phyloP scores from a whole-genome alignment of 1,140 invertebrate species.

The Drosophila pruinosa region DNA sequence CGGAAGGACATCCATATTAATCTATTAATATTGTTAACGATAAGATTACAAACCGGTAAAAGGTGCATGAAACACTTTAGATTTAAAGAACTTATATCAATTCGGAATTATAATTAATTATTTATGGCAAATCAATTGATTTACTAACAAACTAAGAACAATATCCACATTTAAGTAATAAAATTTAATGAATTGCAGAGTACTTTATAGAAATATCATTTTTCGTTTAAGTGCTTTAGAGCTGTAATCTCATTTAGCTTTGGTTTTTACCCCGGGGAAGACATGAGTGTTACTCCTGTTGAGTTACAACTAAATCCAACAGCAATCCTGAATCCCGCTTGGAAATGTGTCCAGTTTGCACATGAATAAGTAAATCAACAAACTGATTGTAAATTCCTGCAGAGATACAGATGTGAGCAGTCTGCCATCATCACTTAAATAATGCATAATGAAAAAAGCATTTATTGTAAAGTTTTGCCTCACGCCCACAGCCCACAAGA shows the following conservation, averaged over 20 bases:
- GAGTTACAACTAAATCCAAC: not conserved
- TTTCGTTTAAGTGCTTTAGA: not conserved
- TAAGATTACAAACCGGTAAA: conserved; percentile 7
- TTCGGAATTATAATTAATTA: not conserved
- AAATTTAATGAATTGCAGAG: not conserved
- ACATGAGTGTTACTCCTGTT: not conserved
- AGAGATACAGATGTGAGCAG: not conserved
- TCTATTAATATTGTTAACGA: conserved; percentile 12
- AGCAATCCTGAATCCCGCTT: conserved; percentile 43
- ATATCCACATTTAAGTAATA: not conserved
- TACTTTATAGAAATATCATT: not conserved
- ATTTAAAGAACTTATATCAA: not conserved
- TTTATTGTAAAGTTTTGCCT: conserved; percentile 9
- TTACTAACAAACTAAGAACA: conserved; percentile 3
- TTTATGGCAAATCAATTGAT: not conserved
- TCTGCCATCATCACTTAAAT: conserved; percentile 25
- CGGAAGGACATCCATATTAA: not conserved
- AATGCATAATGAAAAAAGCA: conserved; percentile 43
- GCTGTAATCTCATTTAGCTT: not conserved
- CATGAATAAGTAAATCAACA: conserved; percentile 42
- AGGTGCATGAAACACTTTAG: conserved; percentile 24
- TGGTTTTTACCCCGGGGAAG: not conserved
- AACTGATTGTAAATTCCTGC: conserved; percentile 15
- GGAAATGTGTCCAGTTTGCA: conserved; percentile 35
- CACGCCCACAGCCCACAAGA: conserved; percentile 12